Evolutionary conservation across 2,888 invertebrate species (phyloP), one percentile per base, ranked within the genome.

Genomic region (Plagiodera versicolora): DNA sequence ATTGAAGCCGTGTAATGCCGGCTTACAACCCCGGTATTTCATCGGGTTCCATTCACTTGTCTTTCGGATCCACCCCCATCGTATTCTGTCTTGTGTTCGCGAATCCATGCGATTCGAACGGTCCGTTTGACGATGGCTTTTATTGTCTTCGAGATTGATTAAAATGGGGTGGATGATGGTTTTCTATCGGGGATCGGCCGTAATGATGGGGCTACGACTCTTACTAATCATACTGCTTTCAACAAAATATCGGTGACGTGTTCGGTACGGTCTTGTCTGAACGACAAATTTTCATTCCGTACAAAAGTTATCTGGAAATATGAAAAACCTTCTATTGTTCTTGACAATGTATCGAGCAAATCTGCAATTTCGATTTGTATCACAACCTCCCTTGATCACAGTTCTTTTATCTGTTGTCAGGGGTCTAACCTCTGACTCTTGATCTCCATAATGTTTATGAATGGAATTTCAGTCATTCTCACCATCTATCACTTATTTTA

Each of bases 1-100:
- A 77, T 77, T 76, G 77, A 77, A 78, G 77, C 77, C 77, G 65
- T 73, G 77, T 75, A 77, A 77, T 75, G 75, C 68, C 69, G 71
- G 72, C 70, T 75, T 71, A 70, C 67, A 65, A 60, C 71, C 70
- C 70, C 69, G 63, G 66, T 68, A 70, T 71, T 71, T 71, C 70
- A 70, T 70, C 69, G 59, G 70, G 67, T 65, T 67, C 68, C 64
- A 71, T 70, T 72, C 69, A 70, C 69, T 68, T 65, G 67, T 67
- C 64, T 64, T 60, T 55, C 58, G 58, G 60, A 61, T 66, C 67
- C 68, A 67, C 68, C 68, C 68, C 64, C 63, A 58, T 59, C 63
- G 64, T 71, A 66, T 67, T 68, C 67, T 67, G 67, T 67, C 69
- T 60, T 65, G 32, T 60, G 56, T 57, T 48, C 54, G 60, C 60